Percentiles rank a stretch among this genome's conserved stretches.
These are phyloP conservation scores for Drosophila limbata DNA, from an alignment of 2,888 invertebrate species.

Conservation along the genomic window DNA sequence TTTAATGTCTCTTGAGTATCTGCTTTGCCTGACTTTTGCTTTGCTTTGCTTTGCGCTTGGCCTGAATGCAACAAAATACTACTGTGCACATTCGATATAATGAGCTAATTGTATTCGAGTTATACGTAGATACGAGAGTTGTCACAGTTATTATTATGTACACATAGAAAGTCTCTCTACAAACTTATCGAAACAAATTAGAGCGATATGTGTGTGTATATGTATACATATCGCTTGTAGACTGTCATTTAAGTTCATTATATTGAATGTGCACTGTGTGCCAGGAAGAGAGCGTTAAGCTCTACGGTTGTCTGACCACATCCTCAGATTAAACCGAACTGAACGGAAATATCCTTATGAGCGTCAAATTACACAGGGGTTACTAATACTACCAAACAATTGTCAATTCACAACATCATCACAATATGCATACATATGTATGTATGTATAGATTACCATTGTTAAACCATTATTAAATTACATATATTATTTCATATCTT, in stretches of 20 bases:
- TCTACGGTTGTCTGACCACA: constrained; percentile 42
- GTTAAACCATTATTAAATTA: too few species aligned
- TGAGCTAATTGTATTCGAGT: constrained; percentile 41
- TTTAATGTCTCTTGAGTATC: constrained; percentile 24
- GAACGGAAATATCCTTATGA: constrained; percentile 43
- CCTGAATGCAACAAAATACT: constrained; percentile 77
- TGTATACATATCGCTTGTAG: constrained; percentile 1
- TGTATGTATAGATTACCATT: too few species aligned
- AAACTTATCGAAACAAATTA: not conserved
- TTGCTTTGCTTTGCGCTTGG: constrained; percentile 70
- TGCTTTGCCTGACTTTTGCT: constrained; percentile 35
- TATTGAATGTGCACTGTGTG: not conserved
- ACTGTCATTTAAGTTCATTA: not conserved
- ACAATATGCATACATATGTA: not conserved
- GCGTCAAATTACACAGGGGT: constrained; percentile 28
- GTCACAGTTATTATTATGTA: not conserved
- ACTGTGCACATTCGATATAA: constrained; percentile 44
- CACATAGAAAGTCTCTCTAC: not conserved
- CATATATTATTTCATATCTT: too few species aligned
- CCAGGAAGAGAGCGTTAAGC: not conserved
- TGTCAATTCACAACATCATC: not conserved
- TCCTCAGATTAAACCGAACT: constrained; percentile 5
- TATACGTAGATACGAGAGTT: not conserved
- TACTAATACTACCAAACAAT: not conserved
- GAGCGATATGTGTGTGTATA: not conserved